Percentiles rank a stretch among this genome's conserved stretches.
Evolutionary conservation across 2,888 invertebrate species (phyloP).

Genomic region (Mesorhabditis sp.): DNA sequence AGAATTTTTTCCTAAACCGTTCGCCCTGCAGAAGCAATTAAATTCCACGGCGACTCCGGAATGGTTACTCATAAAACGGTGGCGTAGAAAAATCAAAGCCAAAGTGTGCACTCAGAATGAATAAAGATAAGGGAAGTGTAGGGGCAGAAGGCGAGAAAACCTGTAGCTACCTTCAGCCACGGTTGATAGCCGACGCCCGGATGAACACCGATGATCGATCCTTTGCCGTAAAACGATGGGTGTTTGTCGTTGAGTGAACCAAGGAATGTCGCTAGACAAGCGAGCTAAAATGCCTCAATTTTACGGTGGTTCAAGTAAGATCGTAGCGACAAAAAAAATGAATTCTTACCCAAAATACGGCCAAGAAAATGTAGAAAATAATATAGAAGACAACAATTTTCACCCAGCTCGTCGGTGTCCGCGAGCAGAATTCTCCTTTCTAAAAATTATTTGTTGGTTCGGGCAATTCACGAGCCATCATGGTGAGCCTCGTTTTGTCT

Average conservation of each 20-base stretch:
- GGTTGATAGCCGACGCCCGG: constrained; percentile 96
- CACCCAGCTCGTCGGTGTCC: not conserved
- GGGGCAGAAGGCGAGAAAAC: too few relatives aligned
- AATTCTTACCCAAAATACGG: constrained; percentile 77
- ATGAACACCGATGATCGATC: constrained; percentile 84
- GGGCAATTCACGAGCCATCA: not conserved
- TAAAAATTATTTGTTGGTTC: not conserved
- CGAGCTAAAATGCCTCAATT: constrained; percentile 62
- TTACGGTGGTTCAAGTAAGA: not conserved
- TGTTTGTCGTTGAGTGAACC: constrained; percentile 79
- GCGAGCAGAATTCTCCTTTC: constrained; percentile 2
- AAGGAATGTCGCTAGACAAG: constrained; percentile 88
- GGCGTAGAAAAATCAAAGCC: not conserved
- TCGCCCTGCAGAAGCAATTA: not conserved
- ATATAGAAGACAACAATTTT: constrained; percentile 92
- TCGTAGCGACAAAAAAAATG: too few relatives aligned
- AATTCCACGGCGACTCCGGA: not conserved
- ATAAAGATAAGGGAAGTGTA: not conserved
- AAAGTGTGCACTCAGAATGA: not conserved
- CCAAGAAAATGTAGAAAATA: constrained; percentile 85
- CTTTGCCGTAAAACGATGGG: constrained; percentile 84
- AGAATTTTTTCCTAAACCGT: not conserved
- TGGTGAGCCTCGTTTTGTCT: not conserved
- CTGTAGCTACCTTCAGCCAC: constrained; percentile 71
- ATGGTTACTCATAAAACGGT: too few relatives aligned